Conservation (phyloP, 2,797 vertebrate species). For the Synanceia verrucosa region DNA sequence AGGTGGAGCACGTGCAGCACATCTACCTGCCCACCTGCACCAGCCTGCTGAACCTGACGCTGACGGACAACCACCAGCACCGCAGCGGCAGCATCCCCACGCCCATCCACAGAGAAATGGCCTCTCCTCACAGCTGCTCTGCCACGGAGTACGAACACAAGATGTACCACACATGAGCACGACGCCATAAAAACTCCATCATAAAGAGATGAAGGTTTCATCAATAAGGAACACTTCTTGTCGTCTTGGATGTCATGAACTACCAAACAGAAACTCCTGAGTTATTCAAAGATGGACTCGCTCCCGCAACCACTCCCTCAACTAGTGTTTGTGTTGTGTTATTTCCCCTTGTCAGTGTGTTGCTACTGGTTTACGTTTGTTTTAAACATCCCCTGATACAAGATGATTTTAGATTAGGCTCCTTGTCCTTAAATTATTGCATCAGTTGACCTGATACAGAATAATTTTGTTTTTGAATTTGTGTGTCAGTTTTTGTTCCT, state of each 20-base stretch:
- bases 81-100: conserved; percentile 64
- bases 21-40: conserved; percentile 96
- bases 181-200: conserved; percentile 24
- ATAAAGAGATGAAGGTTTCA: not conserved
- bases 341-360: not conserved
- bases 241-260: conserved; percentile 3
- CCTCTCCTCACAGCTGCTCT: conserved; percentile 76
- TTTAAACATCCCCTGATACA: conserved; percentile 33
- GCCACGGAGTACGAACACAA: conserved; percentile 79
- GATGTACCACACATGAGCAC: conserved; percentile 77
- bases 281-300: conserved; percentile 34
- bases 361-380: conserved; percentile 3
- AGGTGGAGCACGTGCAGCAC: conserved; percentile 94
- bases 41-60: conserved; percentile 92
- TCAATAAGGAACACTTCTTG: conserved; percentile 9
- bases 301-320: conserved; percentile 45
- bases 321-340: not conserved
- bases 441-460: conserved; percentile 85
- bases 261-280: conserved; percentile 38
- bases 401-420: conserved; percentile 39
- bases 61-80: conserved; percentile 76
- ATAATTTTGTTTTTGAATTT: conserved; percentile 28
- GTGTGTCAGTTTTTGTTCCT: conserved; percentile 21
- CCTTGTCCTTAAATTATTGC: conserved; percentile 67
- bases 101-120: conserved; percentile 73